Conservation (phyloP, 2,113 vertebrate species). For the Pelmatolapia mariae region DNA sequence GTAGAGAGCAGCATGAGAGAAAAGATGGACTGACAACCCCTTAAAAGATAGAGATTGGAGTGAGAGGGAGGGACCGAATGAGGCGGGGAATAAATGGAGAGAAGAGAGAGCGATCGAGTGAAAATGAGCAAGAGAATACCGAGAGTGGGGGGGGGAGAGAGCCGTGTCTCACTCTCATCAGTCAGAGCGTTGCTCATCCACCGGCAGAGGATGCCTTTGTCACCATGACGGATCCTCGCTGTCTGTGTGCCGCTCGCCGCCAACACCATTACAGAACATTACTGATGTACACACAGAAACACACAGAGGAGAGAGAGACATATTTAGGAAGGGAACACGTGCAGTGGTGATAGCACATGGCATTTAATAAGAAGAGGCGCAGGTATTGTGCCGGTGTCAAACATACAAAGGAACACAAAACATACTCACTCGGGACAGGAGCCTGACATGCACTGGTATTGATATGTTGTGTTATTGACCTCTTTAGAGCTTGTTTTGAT, state of each 20-base stretch:
- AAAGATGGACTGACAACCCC: constrained; percentile 10
- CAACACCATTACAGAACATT: constrained; percentile 44
- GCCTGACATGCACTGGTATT: neutral
- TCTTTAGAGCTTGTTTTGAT: neutral
- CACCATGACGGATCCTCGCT: constrained; percentile 58
- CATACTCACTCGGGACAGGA: neutral
- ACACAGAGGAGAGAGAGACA: neutral
- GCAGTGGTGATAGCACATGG: neutral
- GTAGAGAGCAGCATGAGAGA: neutral
- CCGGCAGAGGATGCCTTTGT: constrained; percentile 58
- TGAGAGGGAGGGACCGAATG: constrained; percentile 31
- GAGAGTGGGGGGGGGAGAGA: neutral
- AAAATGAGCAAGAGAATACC: constrained; percentile 25
- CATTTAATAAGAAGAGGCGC: neutral
- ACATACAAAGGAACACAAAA: neutral
- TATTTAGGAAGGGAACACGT: neutral
- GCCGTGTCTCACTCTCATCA: constrained; percentile 62
- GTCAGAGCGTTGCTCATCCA: constrained; percentile 64
- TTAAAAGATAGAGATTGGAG: constrained; percentile 25
- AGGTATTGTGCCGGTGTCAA: neutral
- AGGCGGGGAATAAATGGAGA: constrained; percentile 38
- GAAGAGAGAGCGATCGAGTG: constrained; percentile 13
- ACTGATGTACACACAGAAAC: constrained; percentile 13
- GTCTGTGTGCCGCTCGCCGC: constrained; percentile 33
- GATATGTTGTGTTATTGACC: neutral